A percentile compares a stretch with the other conserved stretches of the same genome.
phyloP scores from a whole-genome alignment of 2,888 invertebrate genomes.

The Eilema caniola region DNA sequence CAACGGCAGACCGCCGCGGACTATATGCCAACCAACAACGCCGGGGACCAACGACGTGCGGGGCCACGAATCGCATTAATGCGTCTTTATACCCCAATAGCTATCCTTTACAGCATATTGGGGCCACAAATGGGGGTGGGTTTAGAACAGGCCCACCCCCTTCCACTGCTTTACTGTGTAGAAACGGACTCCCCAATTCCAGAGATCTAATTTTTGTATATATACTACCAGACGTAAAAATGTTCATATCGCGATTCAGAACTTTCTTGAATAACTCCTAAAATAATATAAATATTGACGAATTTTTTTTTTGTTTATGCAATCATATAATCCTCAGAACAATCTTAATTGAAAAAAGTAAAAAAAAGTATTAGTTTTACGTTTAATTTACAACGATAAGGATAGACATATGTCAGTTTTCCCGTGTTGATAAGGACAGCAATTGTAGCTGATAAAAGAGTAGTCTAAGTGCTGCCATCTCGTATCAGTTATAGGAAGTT shows the following conservation, averaged over 20 bases:
- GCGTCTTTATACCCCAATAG: slow-evolving; percentile 43
- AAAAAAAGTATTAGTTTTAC: slow-evolving; percentile 11
- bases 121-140: slow-evolving; percentile 34
- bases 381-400: slow-evolving; percentile 24
- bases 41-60: slow-evolving; percentile 16
- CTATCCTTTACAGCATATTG: slow-evolving; percentile 33
- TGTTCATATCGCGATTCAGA: slow-evolving; percentile 41
- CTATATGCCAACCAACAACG: slow-evolving; percentile 12
- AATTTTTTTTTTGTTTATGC: not conserved
- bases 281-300: not conserved
- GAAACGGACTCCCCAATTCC: slow-evolving; percentile 47
- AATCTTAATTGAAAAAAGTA: slow-evolving; percentile 15
- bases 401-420: slow-evolving; percentile 29
- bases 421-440: slow-evolving; percentile 41
- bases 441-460: slow-evolving; percentile 19
- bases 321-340: not conserved
- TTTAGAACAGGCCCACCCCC: slow-evolving; percentile 40
- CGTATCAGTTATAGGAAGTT: slow-evolving; percentile 24
- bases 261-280: slow-evolving; percentile 17
- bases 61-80: slow-evolving; percentile 15
- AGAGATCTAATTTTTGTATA: not conserved
- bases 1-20: not conserved
- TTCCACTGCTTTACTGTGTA: slow-evolving; percentile 49
- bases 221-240: slow-evolving; percentile 29
- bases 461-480: slow-evolving; percentile 56